Base-by-base conservation (phyloP, 2,888 invertebrate genomes). In the Cartodere bifasciata region DNA sequence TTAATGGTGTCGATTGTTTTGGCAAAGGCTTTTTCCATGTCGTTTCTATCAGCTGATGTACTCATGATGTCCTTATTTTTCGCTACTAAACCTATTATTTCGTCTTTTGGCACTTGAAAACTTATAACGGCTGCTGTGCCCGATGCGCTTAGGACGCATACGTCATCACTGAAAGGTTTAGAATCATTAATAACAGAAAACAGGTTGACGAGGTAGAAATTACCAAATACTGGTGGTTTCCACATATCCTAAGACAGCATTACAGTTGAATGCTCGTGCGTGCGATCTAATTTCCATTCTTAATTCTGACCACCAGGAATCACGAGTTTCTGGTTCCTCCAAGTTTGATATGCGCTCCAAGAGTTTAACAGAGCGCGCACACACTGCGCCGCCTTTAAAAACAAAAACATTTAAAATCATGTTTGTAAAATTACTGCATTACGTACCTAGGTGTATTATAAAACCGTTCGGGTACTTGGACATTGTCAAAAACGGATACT, bases 301-400 rank as follows among this genome's bases (percentile, higher is more conserved):
- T 13, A 97, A 68, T 62, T 97, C 94, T 1, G 84, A 87, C 95
- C 97, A 97, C 92, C 95, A 95, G 2, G 82, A 80, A 49, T 94
- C 92, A 23, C 94, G 70, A 3, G 84, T 80, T 52, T 90, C 90
- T 10, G 87, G 85, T 56, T 92, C 92, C 46, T 91, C 87, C 29
- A 81, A 70, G 58, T 83, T 85, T 24, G 78, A 75, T 34, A 84
- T 80, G 42, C 83, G 68, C 53, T 84, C 84, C 24, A 90, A 58
- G 15, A 88, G 61, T 60, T 90, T 90, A 29, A 75, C 91, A 31
- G 75, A 90, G 55, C 84, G 68, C 0, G 87, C 81, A 38, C 82
- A 81, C 16, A 90, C 87, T 3, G 82, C 74, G 10, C 84, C 92
- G 36, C 83, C 76, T 75, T 40, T 24, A 46, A 45, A 6, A 26